A percentile compares a stretch with the other conserved stretches of the same genome.
These are phyloP conservation scores for Drosophila colorata DNA, from an alignment of 2,888 invertebrate genomes.

Conservation along the genomic window DNA sequence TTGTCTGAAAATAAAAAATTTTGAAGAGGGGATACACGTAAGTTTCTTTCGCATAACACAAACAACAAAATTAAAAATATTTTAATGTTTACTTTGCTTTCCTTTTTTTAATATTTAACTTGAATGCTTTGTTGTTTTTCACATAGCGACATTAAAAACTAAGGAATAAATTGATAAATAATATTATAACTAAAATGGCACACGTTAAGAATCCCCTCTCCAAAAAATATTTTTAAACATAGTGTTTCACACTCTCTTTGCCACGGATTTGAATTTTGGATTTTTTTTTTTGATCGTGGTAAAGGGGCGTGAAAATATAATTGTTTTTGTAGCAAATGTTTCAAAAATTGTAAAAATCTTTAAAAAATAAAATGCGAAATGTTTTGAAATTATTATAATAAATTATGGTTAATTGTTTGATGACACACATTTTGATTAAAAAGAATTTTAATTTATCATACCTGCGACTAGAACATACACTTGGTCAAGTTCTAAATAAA, in stretches of 20 bases:
- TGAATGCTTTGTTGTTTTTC: slow-evolving; percentile 12
- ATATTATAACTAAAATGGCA: slow-evolving; percentile 50
- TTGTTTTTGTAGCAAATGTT: neutral
- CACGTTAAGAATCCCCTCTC: slow-evolving; percentile 82
- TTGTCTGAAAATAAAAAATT: slow-evolving; percentile 85
- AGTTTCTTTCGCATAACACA: slow-evolving; percentile 81
- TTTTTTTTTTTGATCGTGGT: neutral
- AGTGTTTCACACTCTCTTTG: slow-evolving; percentile 39
- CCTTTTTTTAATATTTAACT: slow-evolving; percentile 23
- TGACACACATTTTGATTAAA: too few species aligned
- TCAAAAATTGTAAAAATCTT: slow-evolving; percentile 7
- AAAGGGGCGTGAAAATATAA: neutral
- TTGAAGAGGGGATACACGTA: slow-evolving; percentile 85
- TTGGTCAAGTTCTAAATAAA: neutral
- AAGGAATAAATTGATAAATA: slow-evolving; percentile 48
- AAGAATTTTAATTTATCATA: slow-evolving; percentile 19
- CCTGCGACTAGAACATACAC: too few species aligned
- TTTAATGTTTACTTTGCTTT: slow-evolving; percentile 59
- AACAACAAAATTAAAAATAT: slow-evolving; percentile 73
- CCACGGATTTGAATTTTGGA: slow-evolving; percentile 5
- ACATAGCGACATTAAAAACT: slow-evolving; percentile 62
- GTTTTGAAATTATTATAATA: slow-evolving; percentile 11
- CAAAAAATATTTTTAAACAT: slow-evolving; percentile 71
- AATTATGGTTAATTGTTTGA: neutral
- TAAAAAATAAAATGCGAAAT: slow-evolving; percentile 13